Percentiles rank a stretch among this genome's conserved stretches.
Conservation (phyloP, 2,888 invertebrate genomes). For the Leptinotarsa haldemani region DNA sequence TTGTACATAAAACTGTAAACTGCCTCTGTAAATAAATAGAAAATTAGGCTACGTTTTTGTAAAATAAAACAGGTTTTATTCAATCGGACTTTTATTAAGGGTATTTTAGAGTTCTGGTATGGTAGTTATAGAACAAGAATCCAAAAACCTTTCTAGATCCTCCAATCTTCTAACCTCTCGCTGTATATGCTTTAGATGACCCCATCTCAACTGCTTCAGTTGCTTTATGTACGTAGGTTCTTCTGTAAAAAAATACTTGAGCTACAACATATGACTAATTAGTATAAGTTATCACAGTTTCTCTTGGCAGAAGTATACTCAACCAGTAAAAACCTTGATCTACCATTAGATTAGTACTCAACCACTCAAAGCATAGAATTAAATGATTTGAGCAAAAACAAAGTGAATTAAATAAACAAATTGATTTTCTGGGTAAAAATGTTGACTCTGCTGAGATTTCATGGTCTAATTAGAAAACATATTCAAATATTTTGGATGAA, state of each 20-base stretch:
- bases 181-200: slow-evolving; percentile 66
- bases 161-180: slow-evolving; percentile 64
- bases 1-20: slow-evolving; percentile 35
- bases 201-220: slow-evolving; percentile 65
- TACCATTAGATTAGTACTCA: too few relatives aligned
- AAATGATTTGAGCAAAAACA: too few relatives aligned
- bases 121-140: slow-evolving; percentile 56
- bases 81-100: slow-evolving; percentile 27
- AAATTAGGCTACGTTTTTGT: neutral
- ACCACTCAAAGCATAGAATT: too few relatives aligned
- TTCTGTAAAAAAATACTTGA: slow-evolving; percentile 31
- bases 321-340: too few relatives aligned
- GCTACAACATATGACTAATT: neutral
- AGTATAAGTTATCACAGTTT: neutral
- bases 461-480: too few relatives aligned
- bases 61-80: neutral
- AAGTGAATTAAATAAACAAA: too few relatives aligned
- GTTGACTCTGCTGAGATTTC: too few relatives aligned
- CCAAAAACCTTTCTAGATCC: slow-evolving; percentile 65
- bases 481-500: too few relatives aligned
- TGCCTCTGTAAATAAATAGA: neutral
- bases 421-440: too few relatives aligned
- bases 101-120: slow-evolving; percentile 42
- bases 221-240: slow-evolving; percentile 61
- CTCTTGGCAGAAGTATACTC: too few relatives aligned